Conservation (phyloP, 1,140 invertebrate species). For the Zaprionus taronus region DNA sequence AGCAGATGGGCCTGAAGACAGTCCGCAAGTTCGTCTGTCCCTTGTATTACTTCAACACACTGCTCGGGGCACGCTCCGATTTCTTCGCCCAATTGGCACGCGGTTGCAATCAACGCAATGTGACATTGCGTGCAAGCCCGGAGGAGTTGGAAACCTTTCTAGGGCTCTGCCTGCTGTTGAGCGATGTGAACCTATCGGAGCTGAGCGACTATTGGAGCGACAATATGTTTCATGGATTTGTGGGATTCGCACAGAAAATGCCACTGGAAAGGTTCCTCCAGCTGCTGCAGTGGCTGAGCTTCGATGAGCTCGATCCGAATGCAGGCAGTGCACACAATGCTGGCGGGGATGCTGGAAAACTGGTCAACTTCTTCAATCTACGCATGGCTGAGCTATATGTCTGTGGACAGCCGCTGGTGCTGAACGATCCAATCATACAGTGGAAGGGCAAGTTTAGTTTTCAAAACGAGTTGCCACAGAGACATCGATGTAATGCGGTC, state of each 20-base stretch:
- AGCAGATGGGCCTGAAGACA: conserved; percentile 44
- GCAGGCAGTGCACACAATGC: background rate
- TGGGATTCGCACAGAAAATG: conserved; percentile 61
- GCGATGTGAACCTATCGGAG: conserved; percentile 52
- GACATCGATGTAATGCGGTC: conserved; percentile 57
- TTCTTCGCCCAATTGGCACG: conserved; percentile 55
- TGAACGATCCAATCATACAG: conserved; percentile 61
- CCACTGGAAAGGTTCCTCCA: conserved; percentile 40
- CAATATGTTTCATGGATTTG: conserved; percentile 48
- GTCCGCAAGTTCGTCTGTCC: conserved; percentile 46
- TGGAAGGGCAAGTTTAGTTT: conserved; percentile 67
- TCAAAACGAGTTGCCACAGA: conserved; percentile 45
- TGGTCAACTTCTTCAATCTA: conserved; percentile 58
- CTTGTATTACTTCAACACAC: conserved; percentile 56
- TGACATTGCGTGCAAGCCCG: conserved; percentile 9
- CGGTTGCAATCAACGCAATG: conserved; percentile 37
- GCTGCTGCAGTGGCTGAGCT: conserved; percentile 55
- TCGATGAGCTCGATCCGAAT: conserved; percentile 28
- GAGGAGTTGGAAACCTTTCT: conserved; percentile 72
- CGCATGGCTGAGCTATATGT: conserved; percentile 61
- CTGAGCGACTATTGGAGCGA: conserved; percentile 61
- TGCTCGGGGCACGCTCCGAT: conserved; percentile 55
- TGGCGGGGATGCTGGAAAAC: conserved; percentile 23
- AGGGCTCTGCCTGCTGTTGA: conserved; percentile 53
- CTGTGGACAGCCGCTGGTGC: conserved; percentile 62